These are phyloP conservation scores for Neotoxoptera formosana DNA, from an alignment of 1,140 invertebrate genomes.

Conservation along the genomic window DNA sequence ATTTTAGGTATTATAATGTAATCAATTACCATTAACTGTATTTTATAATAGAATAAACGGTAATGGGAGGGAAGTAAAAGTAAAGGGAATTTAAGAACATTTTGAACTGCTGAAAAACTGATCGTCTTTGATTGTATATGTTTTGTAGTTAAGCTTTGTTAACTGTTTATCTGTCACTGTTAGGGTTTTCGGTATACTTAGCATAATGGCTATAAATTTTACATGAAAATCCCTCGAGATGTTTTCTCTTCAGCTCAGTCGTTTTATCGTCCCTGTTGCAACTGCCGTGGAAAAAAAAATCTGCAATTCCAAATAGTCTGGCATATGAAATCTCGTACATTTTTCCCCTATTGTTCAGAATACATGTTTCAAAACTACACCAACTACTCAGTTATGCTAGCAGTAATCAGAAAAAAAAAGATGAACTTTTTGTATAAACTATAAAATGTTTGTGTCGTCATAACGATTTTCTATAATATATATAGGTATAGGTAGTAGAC, in stretches of 20 bases:
- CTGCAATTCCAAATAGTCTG: conserved; percentile 52
- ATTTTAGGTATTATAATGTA: conserved; percentile 18
- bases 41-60: neutral
- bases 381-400: conserved; percentile 1
- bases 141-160: conserved; percentile 47
- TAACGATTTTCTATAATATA: neutral
- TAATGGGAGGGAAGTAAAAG: neutral
- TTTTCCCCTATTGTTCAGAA: conserved; percentile 16
- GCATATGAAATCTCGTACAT: conserved; percentile 44
- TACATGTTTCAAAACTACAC: conserved; percentile 32
- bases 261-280: conserved; percentile 47
- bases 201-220: conserved; percentile 52
- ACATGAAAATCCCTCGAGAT: conserved; percentile 50
- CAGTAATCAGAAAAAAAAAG: conserved; percentile 25
- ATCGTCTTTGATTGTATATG: conserved; percentile 17
- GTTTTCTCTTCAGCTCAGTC: conserved; percentile 50
- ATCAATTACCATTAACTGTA: conserved; percentile 12
- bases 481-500: neutral
- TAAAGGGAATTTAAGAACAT: conserved; percentile 11
- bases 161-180: conserved; percentile 53
- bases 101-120: conserved; percentile 36
- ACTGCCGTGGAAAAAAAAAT: conserved; percentile 33
- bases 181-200: conserved; percentile 40
- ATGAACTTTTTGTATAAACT: neutral
- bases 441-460: neutral